Evolutionary conservation across 2,797 vertebrate genomes (phyloP).

Genomic region (Anguilla anguilla): DNA sequence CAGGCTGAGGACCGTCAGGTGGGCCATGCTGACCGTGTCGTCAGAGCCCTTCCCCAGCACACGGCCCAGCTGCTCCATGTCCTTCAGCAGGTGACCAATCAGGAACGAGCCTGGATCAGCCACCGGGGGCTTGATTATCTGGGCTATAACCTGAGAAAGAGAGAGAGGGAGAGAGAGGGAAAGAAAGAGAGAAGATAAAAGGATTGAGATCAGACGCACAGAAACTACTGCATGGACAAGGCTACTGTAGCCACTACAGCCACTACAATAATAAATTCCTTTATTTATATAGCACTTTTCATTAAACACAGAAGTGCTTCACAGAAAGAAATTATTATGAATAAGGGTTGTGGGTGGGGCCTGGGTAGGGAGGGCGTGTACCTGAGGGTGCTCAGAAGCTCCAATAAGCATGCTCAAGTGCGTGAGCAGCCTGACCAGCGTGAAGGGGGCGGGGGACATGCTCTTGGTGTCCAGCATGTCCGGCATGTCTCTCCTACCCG

Average conservation of each 20-base stretch:
- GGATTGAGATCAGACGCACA: background rate
- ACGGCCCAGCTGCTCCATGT: constrained; percentile 77
- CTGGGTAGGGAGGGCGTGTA: constrained; percentile 37
- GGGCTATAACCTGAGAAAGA: constrained; percentile 53
- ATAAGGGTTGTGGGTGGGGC: background rate
- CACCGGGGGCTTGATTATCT: constrained; percentile 79
- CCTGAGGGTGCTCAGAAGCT: constrained; percentile 68
- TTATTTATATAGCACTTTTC: background rate
- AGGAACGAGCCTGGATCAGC: constrained; percentile 69
- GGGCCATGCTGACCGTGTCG: constrained; percentile 72
- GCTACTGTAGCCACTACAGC: background rate
- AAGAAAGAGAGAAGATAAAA: background rate
- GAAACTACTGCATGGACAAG: background rate
- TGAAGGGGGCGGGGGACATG: constrained; percentile 74
- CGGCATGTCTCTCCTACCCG: constrained; percentile 58
- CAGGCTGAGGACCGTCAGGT: constrained; percentile 77
- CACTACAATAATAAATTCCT: background rate
- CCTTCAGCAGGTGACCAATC: constrained; percentile 74
- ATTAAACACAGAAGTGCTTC: background rate
- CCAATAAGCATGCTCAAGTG: constrained; percentile 87
- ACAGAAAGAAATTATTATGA: background rate
- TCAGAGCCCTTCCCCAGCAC: constrained; percentile 83
- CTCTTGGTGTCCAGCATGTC: constrained; percentile 76
- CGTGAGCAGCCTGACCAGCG: constrained; percentile 80
- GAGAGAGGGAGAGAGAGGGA: background rate